Percentiles rank a stretch among this genome's conserved stretches.
Conservation (phyloP, 2,888 invertebrate genomes). For the Caenorhabditis sp. region DNA sequence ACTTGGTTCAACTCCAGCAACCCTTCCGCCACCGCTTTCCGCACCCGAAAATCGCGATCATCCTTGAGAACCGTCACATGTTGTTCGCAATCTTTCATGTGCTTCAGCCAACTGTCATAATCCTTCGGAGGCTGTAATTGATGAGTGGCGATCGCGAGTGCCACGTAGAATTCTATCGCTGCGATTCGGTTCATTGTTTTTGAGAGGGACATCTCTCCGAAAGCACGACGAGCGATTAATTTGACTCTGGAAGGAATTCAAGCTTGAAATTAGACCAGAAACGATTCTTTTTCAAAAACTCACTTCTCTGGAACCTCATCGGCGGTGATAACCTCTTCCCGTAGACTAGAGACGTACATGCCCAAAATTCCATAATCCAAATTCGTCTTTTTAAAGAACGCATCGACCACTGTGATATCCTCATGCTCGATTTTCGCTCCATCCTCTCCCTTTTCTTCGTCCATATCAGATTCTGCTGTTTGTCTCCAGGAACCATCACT, state of each 20-base stretch:
- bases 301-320: constrained; percentile 50
- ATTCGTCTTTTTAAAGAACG: constrained; percentile 24
- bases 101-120: neutral
- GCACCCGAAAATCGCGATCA: constrained; percentile 72
- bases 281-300: neutral
- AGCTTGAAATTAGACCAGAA: too few species aligned
- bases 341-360: constrained; percentile 25
- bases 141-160: constrained; percentile 5
- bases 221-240: constrained; percentile 29
- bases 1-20: constrained; percentile 23
- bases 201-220: constrained; percentile 21
- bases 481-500: neutral
- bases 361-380: constrained; percentile 40
- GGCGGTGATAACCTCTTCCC: neutral
- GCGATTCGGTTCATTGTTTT: constrained; percentile 29
- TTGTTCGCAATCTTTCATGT: constrained; percentile 39
- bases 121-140: neutral
- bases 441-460: neutral
- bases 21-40: constrained; percentile 67
- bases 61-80: constrained; percentile 27
- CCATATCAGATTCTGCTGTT: too few species aligned
- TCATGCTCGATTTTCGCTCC: neutral
- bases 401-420: constrained; percentile 27
- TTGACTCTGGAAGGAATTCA: constrained; percentile 21
- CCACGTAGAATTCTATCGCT: constrained; percentile 46